phyloP scores from a whole-genome alignment of 2,888 invertebrate species.

The Caradrina kadenii region DNA sequence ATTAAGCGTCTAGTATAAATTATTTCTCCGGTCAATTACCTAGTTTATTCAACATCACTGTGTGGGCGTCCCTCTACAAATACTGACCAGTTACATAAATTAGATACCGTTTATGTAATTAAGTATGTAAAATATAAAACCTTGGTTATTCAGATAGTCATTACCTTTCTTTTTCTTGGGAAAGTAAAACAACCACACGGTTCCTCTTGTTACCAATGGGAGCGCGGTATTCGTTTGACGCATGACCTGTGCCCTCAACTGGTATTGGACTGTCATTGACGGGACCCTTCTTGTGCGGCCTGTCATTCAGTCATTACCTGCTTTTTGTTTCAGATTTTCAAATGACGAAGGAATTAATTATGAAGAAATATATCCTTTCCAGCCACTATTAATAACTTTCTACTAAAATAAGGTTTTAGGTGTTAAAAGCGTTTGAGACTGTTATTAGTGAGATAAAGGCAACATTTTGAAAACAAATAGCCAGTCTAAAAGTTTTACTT shows the following conservation, averaged over 20 bases:
- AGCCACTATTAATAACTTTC: constrained; percentile 15
- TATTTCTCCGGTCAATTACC: constrained; percentile 55
- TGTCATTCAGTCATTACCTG: neutral
- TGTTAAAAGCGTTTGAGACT: constrained; percentile 11
- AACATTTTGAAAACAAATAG: neutral
- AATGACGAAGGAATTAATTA: neutral
- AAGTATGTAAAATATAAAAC: constrained; percentile 48
- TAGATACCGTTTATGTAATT: constrained; percentile 38
- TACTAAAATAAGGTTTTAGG: neutral
- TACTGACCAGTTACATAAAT: constrained; percentile 34
- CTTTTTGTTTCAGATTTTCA: constrained; percentile 17
- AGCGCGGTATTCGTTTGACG: too few species aligned
- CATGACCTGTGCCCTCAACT: too few species aligned
- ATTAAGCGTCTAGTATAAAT: constrained; percentile 56
- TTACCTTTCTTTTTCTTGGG: neutral
- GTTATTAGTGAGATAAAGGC: neutral
- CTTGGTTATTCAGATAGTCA: constrained; percentile 19
- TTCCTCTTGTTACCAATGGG: too few species aligned
- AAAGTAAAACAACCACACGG: too few species aligned
- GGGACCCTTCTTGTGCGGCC: too few species aligned
- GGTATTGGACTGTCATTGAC: too few species aligned
- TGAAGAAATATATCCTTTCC: constrained; percentile 18
- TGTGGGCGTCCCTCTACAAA: constrained; percentile 51
- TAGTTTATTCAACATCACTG: constrained; percentile 38
- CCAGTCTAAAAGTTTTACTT: neutral